Percentiles rank a stretch among this genome's conserved stretches.
Evolutionary conservation across 2,888 invertebrate species (phyloP).

Genomic region (Malachius bipustulatus): DNA sequence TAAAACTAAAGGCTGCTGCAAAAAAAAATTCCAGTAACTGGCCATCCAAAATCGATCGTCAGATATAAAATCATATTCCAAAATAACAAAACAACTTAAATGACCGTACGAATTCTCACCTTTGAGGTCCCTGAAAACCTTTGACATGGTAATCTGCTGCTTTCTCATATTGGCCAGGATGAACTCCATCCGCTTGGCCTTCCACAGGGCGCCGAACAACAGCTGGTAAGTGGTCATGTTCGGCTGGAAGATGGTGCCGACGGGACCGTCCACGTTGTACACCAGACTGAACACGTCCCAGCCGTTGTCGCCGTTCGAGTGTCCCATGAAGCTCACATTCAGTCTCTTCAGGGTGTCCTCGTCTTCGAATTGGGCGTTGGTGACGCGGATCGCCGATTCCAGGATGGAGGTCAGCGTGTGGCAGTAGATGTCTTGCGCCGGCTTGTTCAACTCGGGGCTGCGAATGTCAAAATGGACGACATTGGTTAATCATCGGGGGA

Average conservation of each 20-base stretch:
- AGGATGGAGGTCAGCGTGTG: constrained; percentile 79
- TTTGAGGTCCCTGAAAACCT: constrained; percentile 54
- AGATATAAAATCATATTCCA: too few species aligned
- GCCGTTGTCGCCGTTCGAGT: constrained; percentile 58
- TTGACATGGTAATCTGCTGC: constrained; percentile 64
- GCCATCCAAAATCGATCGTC: too few species aligned
- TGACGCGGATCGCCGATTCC: constrained; percentile 77
- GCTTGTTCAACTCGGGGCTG: constrained; percentile 80
- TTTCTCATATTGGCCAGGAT: constrained; percentile 73
- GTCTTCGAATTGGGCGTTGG: constrained; percentile 90
- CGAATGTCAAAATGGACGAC: background rate
- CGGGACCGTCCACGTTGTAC: constrained; percentile 80
- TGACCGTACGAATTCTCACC: constrained; percentile 35
- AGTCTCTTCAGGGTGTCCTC: constrained; percentile 78
- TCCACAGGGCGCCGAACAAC: constrained; percentile 80
- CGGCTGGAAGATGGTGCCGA: constrained; percentile 70
- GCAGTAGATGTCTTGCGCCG: constrained; percentile 72
- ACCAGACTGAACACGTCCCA: constrained; percentile 86
- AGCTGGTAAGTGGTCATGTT: constrained; percentile 67
- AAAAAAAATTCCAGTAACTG: too few species aligned
- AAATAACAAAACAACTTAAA: too few species aligned
- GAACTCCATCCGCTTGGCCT: constrained; percentile 81
- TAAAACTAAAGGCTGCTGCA: too few species aligned
- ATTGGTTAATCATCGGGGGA: background rate
- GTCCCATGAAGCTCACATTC: constrained; percentile 51